Evolutionary conservation across 1,140 invertebrate genomes (phyloP).

Genomic region (Apis cerana): DNA sequence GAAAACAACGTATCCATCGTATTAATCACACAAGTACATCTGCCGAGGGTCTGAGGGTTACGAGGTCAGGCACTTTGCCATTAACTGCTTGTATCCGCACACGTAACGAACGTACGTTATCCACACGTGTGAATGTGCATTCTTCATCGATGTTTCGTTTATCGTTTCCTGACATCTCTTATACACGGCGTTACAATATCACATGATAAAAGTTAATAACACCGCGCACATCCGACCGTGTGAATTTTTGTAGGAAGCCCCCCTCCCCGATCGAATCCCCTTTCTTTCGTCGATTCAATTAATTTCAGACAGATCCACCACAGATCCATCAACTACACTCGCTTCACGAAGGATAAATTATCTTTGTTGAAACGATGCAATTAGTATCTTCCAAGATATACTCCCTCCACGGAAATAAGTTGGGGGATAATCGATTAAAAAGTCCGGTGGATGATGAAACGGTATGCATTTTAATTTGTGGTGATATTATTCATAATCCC

Average conservation of each 20-base stretch:
- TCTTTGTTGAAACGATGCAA: not conserved
- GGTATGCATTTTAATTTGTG: not conserved
- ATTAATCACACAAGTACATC: constrained; percentile 42
- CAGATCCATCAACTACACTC: not conserved
- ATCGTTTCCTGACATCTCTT: constrained; percentile 28
- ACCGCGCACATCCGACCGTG: too few relatives aligned
- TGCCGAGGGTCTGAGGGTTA: constrained; percentile 37
- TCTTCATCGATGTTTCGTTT: constrained; percentile 28
- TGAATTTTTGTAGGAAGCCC: not conserved
- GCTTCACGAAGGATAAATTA: not conserved
- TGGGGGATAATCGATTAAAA: not conserved
- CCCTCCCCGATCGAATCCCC: too few relatives aligned
- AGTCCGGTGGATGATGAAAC: not conserved
- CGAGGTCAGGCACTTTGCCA: constrained; percentile 46
- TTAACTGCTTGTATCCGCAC: constrained; percentile 38
- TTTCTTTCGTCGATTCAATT: not conserved
- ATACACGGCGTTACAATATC: not conserved
- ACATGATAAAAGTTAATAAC: constrained; percentile 7
- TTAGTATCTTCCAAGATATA: not conserved
- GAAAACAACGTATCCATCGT: constrained; percentile 4
- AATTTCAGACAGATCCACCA: not conserved
- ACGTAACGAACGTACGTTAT: not conserved
- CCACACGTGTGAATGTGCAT: constrained; percentile 9
- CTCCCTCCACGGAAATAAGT: too few relatives aligned
- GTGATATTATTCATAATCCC: not conserved